Base-by-base conservation (phyloP, 2,888 invertebrate species). In the Chrysotoxum bicinctum region DNA sequence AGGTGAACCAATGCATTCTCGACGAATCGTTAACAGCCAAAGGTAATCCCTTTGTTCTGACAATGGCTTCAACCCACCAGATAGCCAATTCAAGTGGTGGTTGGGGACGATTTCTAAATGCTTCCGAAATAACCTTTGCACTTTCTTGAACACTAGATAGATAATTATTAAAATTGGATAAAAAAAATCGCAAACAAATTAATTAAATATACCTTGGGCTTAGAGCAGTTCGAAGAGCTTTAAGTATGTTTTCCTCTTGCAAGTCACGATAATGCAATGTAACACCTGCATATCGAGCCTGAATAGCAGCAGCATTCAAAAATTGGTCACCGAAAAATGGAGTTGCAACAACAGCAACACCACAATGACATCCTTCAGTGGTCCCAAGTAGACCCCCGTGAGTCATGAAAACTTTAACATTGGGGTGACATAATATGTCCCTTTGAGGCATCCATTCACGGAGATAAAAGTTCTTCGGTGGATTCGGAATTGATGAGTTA, bases 351-450 rank as follows among this genome's bases (percentile, higher is more conserved):
- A 95, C 92, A 0, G 95, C 95, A 3, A 95, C 94, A 0, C 94
- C 95, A 83, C 93, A 93, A 87, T 93, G 92, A 1, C 93, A 93
- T 0, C 94, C 93, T 89, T 96, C 96, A 0, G 94, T 93, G 7
- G 94, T 90, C 62, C 96, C 95, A 73, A 96, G 92, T 89, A 95
- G 93, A 2, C 96, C 96, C 0, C 95, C 95, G 89, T 96, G 96
- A 0, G 94, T 94, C 56, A 96, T 92, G 89, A 95, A 96, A 0
- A 94, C 94, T 74, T 93, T 91, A 0, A 95, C 93, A 81, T 94
- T 95, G 0, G 94, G 94, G 89, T 96, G 95, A 94, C 95, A 94
- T 48, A 96, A 90, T 73, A 96, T 92, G 88, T 95, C 95, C 79
- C 93, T 93, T 88, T 96, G 96, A 0, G 96, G 95, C 90, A 95